Evolutionary conservation across 1,140 invertebrate species (phyloP), one percentile per base, ranked within the genome.

Genomic region (Pseudomyrmex flavicornis): DNA sequence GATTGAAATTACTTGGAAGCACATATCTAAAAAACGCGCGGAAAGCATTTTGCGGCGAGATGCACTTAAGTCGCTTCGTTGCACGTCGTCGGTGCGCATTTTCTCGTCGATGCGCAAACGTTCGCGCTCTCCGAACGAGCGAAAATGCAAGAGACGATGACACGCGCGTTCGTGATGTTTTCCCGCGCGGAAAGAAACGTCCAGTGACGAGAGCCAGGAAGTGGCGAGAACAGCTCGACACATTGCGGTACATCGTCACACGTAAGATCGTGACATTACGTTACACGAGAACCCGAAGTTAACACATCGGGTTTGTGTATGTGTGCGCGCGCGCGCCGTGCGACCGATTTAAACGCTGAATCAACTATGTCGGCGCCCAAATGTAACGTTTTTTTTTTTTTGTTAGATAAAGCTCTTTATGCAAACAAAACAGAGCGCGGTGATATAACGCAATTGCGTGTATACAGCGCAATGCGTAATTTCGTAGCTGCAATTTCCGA

Each of bases 111-210:
- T n/a, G 77, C 17, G 56, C 22, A 69, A 52, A 56, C 17, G 77
- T 56, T 85, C 69, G 22, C 66, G 75, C 56, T 68, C 75, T 58
- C 50, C 69, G 54, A 68, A 65, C 58, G 58, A 68, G 70, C 58
- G 58, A 83, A 76, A 76, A 83, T 59, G 70, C 56, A 17, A 15
- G 56, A 74, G 50, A 58, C 58, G 79, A 82, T 72, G 79, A 82
- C 58, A 82, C 79, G 70, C 59, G 70, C 79, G 72, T 75, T 76
- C 63, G 22, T 50, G 61, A 83, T 46, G 77, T 83, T 69, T 86
- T 58, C 48, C 65, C 10, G 54, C 35, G 68, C 58, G 63, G 46
- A 84, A 85, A 88, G 70, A 84, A 87, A 74, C 46, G 20, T 69
- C 10, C 48, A 52, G 58, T 44, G 54, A 69, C 56, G 26, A 75